Evolutionary conservation across 2,797 vertebrate species (phyloP), one percentile per base, ranked within the genome.

Genomic region (Eulemur coronatus): DNA sequence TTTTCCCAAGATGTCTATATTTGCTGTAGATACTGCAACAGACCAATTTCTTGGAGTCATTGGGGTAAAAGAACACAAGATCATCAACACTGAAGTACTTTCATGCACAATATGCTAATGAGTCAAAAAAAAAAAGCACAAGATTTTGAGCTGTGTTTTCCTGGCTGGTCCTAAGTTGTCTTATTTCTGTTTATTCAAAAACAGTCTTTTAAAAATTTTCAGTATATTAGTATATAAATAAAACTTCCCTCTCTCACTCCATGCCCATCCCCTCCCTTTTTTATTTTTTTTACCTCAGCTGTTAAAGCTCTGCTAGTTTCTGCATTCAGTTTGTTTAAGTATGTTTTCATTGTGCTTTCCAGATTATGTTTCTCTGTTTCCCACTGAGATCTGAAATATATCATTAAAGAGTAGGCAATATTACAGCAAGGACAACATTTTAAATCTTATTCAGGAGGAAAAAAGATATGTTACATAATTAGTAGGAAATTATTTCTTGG

Each of bases 271-370:
- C 15, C 33, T 7, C 14, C 14, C 14, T 46, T 46, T 46, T 46
- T 46, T 46, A 46, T 46, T 46, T 46, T 46, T 81, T 97, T 96
- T 41, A 91, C 61, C 97, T 96, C 94, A 2, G 97, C 95, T 81
- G 89, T 98, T 97, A 93, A 93, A 87, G 94, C 65, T 96, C 97
- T 97, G 90, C 41, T 98, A 59, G 90, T 97, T 97, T 98, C 81
- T 81, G 97, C 72, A 89, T 95, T 97, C 93, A 89, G 91, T 20
- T 91, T 98, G 41, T 57, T 97, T 70, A 98, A 59, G 10, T 97
- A 96, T 67, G 97, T 97, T 89, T 98, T 98, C 91, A 97, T 82
- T 59, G 96, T 96, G 63, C 52, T 86, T 95, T 97, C 95, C 35
- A 97, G 65, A 35, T 97, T 80, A 52, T 89, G 72, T 82, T 93